phyloP scores from a whole-genome alignment of 2,797 vertebrate species.

The Holocentrus rufus region DNA sequence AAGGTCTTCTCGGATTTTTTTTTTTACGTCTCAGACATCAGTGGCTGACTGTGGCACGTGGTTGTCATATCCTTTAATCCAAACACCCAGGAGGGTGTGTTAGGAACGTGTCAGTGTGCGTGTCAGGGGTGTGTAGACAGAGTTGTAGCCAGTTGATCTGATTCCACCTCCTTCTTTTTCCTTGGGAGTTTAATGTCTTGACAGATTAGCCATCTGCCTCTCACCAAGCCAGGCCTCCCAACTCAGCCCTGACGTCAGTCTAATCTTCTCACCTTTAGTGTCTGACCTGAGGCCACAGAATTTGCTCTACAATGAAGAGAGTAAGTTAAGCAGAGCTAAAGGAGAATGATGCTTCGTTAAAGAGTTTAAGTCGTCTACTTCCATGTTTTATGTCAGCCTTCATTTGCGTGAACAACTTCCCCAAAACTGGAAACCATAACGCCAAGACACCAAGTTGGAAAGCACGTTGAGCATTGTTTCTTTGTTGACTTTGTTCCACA shows the following conservation, averaged over 20 bases:
- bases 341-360: neutral
- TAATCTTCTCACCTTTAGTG: conserved; percentile 74
- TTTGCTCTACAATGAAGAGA: conserved; percentile 8
- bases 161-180: conserved; percentile 41
- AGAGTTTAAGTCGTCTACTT: neutral
- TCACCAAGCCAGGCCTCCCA: conserved; percentile 54
- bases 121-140: conserved; percentile 33
- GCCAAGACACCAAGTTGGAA: neutral
- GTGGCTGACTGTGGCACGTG: neutral
- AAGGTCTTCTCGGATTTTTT: neutral
- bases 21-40: neutral
- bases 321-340: neutral
- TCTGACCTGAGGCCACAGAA: conserved; percentile 39
- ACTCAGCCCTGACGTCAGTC: conserved; percentile 70
- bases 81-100: neutral
- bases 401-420: neutral
- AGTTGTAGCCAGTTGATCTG: neutral
- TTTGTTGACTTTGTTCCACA: neutral
- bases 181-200: conserved; percentile 58
- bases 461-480: neutral
- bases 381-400: neutral
- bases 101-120: conserved; percentile 17
- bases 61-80: neutral
- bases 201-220: conserved; percentile 79
- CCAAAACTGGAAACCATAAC: neutral